A percentile compares a stretch with the other conserved stretches of the same genome.
Evolutionary conservation across 2,113 vertebrate species (phyloP).

Genomic region (Melierax canorus): DNA sequence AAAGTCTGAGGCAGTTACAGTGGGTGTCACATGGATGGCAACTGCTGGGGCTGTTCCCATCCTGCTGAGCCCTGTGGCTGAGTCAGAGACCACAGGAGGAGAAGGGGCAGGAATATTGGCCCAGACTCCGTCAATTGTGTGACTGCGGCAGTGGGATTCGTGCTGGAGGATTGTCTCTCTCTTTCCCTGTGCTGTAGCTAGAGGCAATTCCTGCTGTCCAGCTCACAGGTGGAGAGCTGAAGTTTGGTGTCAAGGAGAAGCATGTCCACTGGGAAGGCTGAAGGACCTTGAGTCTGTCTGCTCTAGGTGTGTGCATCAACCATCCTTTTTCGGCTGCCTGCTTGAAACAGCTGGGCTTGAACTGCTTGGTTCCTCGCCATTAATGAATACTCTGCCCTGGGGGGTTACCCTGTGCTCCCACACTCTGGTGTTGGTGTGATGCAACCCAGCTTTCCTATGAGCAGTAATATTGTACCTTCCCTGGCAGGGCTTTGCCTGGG

Average conservation of each 20-base stretch:
- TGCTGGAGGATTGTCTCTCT: neutral
- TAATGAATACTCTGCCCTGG: neutral
- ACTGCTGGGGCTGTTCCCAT: neutral
- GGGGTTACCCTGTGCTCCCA: neutral
- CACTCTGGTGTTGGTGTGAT: neutral
- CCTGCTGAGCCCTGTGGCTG: neutral
- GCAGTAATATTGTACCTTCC: neutral
- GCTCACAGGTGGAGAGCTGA: neutral
- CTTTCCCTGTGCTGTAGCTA: neutral
- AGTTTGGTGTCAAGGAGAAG: neutral
- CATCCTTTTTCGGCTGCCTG: neutral
- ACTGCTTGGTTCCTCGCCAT: neutral
- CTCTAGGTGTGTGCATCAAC: neutral
- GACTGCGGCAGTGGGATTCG: neutral
- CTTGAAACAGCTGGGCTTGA: neutral
- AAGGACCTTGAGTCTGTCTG: neutral
- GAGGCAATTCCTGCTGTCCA: neutral
- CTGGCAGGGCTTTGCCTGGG: neutral
- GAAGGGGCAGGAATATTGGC: neutral
- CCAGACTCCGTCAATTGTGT: rapidly evolving
- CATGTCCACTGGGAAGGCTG: neutral
- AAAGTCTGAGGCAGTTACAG: neutral
- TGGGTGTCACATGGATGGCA: neutral
- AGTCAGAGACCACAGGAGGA: neutral
- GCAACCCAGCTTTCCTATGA: neutral